Evolutionary conservation across 2,113 vertebrate species (phyloP), one percentile per base, ranked within the genome.

Genomic region (Lepus europaeus): DNA sequence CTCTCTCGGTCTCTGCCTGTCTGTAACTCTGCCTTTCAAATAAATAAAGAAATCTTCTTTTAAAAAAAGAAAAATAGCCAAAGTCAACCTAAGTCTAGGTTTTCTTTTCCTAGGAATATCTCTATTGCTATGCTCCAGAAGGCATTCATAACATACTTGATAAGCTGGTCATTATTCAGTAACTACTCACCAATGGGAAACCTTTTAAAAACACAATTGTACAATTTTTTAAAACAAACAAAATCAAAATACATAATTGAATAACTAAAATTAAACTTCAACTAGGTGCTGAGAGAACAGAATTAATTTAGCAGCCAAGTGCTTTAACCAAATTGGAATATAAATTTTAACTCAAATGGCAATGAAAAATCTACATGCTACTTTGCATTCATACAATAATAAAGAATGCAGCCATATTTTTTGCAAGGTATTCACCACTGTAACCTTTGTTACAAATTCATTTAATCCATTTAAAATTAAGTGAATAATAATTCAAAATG

Each of bases 401-500:
- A n/a, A 89, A 95, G 74, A 51, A 45, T 8, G 53, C 9, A 17
- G 20, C 20, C 39, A 13, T 45, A 45, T 61, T 81, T 81, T 81
- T 73, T 94, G 72, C 33, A 88, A 82, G 63, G 7, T 90, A 59
- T 79, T 94, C 27, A 89, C 56, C 76, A 88, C 16, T 84, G 77
- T 53, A 89, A 77, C 23, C 51, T 49, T n/a, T 2, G 76, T 73
- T 91, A 22, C 63, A 27, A 95, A 91, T 87, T 94, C 53, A 89
- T 49, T 56, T n/a, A 91, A 69, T 16, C 7, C 12, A 76, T 77
- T 94, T 94, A 88, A 90, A 95, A 79, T 90, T 31, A 59, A 61
- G 14, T 66, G 9, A 85, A 89, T 31, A 84, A 23, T 59, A 70
- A 81, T 77, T 86, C 49, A 88, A 68, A 82, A 22, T 11, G 20